phyloP scores from a whole-genome alignment of 2,888 invertebrate species.

The Plagiodera versicolora region DNA sequence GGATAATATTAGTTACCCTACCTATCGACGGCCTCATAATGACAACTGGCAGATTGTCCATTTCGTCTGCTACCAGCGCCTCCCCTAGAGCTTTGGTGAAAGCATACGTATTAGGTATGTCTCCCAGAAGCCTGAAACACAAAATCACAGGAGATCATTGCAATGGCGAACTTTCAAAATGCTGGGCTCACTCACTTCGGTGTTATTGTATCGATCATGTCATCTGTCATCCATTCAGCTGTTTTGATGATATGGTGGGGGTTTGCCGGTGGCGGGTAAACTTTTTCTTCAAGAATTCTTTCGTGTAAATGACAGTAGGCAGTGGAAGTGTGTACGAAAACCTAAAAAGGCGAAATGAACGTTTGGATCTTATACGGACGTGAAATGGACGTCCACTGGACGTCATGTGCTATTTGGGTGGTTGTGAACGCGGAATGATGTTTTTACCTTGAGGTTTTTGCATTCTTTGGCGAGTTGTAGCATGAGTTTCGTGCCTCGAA shows the following conservation, averaged over 20 bases:
- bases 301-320: conserved; percentile 89
- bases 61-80: conserved; percentile 76
- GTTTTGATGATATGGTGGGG: conserved; percentile 75
- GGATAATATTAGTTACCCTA: too few relatives aligned
- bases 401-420: too few relatives aligned
- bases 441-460: conserved; percentile 72
- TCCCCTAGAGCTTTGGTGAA: conserved; percentile 93
- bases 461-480: conserved; percentile 78
- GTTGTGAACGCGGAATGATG: too few relatives aligned
- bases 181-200: conserved; percentile 58
- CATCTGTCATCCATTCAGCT: conserved; percentile 78
- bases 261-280: conserved; percentile 82
- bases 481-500: conserved; percentile 87
- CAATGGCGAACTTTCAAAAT: too few relatives aligned
- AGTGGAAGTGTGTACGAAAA: conserved; percentile 82
- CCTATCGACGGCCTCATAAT: conserved; percentile 86
- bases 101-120: conserved; percentile 89
- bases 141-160: too few relatives aligned
- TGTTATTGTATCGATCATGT: conserved; percentile 66
- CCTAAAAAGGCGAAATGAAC: too few relatives aligned
- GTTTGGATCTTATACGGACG: too few relatives aligned
- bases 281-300: conserved; percentile 77
- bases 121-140: conserved; percentile 65
- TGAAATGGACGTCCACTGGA: too few relatives aligned
- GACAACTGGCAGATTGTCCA: conserved; percentile 73